Conservation (phyloP, 2,888 invertebrate genomes). For the Sacculina carcini region DNA sequence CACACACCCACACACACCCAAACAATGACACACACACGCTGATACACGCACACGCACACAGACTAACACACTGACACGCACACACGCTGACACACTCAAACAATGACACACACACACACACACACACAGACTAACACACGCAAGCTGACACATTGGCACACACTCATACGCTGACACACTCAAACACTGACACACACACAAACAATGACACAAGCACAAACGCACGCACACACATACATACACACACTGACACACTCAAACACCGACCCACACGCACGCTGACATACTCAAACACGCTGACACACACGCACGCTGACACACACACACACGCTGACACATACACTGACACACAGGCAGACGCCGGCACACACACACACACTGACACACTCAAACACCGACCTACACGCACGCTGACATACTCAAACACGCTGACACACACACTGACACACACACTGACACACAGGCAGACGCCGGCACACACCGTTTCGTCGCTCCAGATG, state of each 20-base stretch:
- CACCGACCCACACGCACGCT: neutral
- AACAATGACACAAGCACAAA: too few species aligned
- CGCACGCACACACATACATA: neutral
- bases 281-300: neutral
- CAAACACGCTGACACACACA: neutral
- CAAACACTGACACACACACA: too few species aligned
- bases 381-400: neutral
- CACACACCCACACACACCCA: too few species aligned
- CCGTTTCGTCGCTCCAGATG: slow-evolving; percentile 96
- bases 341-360: neutral
- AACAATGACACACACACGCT: too few species aligned
- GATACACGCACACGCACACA: too few species aligned
- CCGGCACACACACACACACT: neutral
- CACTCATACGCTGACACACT: too few species aligned
- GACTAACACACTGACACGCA: too few species aligned
- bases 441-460: neutral
- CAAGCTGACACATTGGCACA: too few species aligned
- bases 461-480: slow-evolving; percentile 20
- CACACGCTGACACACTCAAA: too few species aligned
- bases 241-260: too few species aligned
- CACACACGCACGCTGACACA: neutral
- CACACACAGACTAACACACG: too few species aligned
- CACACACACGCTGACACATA: neutral
- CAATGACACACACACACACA: too few species aligned
- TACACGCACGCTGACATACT: neutral